Evolutionary conservation across 2,113 vertebrate species (phyloP).

Genomic region (Clarias gariepinus): DNA sequence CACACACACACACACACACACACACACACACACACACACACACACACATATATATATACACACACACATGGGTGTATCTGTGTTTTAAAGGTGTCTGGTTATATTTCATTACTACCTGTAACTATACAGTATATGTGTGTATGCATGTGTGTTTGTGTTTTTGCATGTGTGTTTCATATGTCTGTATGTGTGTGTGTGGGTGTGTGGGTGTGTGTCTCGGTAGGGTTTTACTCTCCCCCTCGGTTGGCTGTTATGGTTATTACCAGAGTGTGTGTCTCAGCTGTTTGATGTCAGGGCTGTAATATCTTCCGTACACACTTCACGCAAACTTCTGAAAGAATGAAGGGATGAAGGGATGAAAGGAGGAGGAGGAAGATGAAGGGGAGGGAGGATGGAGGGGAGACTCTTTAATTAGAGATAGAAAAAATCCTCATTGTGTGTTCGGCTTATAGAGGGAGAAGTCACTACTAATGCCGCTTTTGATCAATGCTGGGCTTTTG

Average conservation of each 20-base stretch:
- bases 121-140: background rate
- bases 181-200: background rate
- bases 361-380: slow-evolving; percentile 15
- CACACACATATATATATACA: no score
- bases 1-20: no score
- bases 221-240: slow-evolving; percentile 19
- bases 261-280: slow-evolving; percentile 44
- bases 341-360: slow-evolving; percentile 24
- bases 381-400: slow-evolving; percentile 46
- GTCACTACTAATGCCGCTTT: slow-evolving; percentile 76
- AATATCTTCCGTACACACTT: slow-evolving; percentile 60
- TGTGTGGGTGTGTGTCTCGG: background rate
- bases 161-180: background rate
- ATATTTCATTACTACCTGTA: background rate
- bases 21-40: background rate
- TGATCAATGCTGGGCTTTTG: slow-evolving; percentile 69
- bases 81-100: background rate
- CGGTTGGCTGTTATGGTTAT: slow-evolving; percentile 60
- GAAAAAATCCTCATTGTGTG: slow-evolving; percentile 58
- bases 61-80: background rate
- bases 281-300: slow-evolving; percentile 62
- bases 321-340: slow-evolving; percentile 54
- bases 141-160: background rate
- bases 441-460: slow-evolving; percentile 70
- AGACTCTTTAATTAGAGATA: slow-evolving; percentile 72